A percentile compares a stretch with the other conserved stretches of the same genome.
Conservation (phyloP, 2,888 invertebrate genomes). For the Callinectes sapidus region DNA sequence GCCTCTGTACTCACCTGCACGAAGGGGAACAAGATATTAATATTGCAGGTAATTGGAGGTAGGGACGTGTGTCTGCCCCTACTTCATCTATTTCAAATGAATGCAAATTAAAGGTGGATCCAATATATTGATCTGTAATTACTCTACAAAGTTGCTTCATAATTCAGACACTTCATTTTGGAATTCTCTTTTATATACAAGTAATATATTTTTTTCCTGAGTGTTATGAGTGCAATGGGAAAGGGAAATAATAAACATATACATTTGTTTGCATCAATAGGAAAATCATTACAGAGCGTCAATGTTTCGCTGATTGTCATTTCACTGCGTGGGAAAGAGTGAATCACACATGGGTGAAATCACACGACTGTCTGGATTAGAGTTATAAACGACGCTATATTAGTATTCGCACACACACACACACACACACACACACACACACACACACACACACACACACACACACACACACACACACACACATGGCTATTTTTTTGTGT, state of each 20-base stretch:
- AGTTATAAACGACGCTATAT: not conserved
- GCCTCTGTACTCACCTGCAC: conserved; percentile 18
- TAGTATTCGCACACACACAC: not conserved
- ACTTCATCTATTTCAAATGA: not conserved
- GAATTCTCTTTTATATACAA: not conserved
- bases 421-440: not conserved
- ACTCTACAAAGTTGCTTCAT: not conserved
- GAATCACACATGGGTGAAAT: conserved; percentile 18
- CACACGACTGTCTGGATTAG: not conserved
- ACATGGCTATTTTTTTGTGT: not conserved
- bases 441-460: conserved; percentile 1
- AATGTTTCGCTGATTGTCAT: not conserved
- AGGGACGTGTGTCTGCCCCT: not conserved
- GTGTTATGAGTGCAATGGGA: conserved; percentile 8
- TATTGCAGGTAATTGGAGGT: conserved; percentile 31
- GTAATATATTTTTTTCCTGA: not conserved
- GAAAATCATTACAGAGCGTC: not conserved
- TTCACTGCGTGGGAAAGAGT: not conserved
- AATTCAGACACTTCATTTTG: not conserved
- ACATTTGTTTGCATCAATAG: conserved; percentile 7
- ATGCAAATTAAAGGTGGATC: conserved; percentile 1
- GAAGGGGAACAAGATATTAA: not conserved
- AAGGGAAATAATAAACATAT: not conserved
- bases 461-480: conserved; percentile 31
- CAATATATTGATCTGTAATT: conserved; percentile 24